phyloP scores from a whole-genome alignment of 2,797 vertebrate species.

The Acrossocheilus wenchowensis region DNA sequence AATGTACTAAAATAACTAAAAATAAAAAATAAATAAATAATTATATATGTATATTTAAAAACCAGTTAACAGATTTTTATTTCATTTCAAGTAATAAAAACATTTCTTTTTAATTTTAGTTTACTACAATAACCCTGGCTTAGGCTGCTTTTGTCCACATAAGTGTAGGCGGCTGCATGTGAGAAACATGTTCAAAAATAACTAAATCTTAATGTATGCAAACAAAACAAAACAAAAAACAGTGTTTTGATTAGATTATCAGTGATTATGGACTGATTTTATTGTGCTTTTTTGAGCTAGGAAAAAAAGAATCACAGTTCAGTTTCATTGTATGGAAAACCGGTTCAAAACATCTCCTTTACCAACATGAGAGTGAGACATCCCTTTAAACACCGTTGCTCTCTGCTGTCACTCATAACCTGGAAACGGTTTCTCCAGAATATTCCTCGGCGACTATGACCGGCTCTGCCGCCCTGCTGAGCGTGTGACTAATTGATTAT shows the following conservation, averaged over 20 bases:
- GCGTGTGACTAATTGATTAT: constrained; percentile 77
- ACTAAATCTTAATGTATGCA: not conserved
- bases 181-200: no score
- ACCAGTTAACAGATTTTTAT: no score
- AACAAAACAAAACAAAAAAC: no score
- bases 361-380: not conserved
- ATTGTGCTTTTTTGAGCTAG: not conserved
- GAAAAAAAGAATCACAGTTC: not conserved
- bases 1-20: not conserved
- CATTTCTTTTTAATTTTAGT: not conserved
- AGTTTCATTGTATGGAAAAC: not conserved
- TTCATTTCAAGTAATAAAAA: not conserved
- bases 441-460: constrained; percentile 68
- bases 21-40: not conserved
- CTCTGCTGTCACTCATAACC: constrained; percentile 73
- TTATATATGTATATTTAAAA: not conserved
- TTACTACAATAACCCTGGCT: not conserved
- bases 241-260: no score
- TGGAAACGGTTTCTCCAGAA: constrained; percentile 49
- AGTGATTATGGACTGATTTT: no score
- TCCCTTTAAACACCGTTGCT: constrained; percentile 62
- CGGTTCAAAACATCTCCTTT: not conserved
- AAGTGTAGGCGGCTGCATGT: no score
- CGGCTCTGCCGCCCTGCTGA: constrained; percentile 69
- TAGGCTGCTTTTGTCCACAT: not conserved